Conservation (phyloP, 2,888 invertebrate species). For the Entomobrya multifasciata region DNA sequence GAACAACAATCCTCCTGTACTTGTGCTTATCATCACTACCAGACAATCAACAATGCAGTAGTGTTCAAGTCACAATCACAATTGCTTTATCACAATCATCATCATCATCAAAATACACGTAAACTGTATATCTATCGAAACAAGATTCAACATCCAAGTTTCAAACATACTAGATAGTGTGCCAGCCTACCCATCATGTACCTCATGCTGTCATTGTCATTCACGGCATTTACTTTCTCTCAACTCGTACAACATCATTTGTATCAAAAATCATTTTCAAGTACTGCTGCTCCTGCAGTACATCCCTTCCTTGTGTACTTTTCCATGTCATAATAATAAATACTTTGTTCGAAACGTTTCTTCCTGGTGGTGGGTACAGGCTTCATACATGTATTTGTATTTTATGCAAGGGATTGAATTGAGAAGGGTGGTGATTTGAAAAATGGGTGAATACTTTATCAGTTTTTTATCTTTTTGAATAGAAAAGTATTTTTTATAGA, state of each 20-base stretch:
- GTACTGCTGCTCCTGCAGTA: neutral
- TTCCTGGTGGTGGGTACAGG: too few relatives aligned
- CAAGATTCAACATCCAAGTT: neutral
- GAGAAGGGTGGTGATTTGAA: conserved; percentile 43
- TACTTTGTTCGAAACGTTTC: too few relatives aligned
- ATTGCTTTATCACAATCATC: neutral
- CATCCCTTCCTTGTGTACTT: conserved; percentile 29
- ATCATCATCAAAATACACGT: neutral
- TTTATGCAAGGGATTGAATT: too few relatives aligned
- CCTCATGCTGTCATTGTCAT: conserved; percentile 61
- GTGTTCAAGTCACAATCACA: too few relatives aligned
- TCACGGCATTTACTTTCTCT: conserved; percentile 61
- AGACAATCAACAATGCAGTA: too few relatives aligned
- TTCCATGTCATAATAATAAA: conserved; percentile 1
- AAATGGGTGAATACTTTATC: conserved; percentile 77
- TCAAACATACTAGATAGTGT: conserved; percentile 42
- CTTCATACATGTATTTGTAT: too few relatives aligned
- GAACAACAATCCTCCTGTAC: neutral
- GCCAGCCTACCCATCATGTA: too few relatives aligned
- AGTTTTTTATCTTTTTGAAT: conserved; percentile 74
- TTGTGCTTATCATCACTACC: neutral
- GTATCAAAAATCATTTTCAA: conserved; percentile 59
- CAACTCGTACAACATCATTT: conserved; percentile 21
- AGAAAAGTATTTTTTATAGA: conserved; percentile 64
- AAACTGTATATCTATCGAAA: too few relatives aligned